Percentiles rank a stretch among this genome's conserved stretches.
These are phyloP conservation scores for Drosophila sturtevanti DNA, from an alignment of 1,140 invertebrate genomes.

Conservation along the genomic window DNA sequence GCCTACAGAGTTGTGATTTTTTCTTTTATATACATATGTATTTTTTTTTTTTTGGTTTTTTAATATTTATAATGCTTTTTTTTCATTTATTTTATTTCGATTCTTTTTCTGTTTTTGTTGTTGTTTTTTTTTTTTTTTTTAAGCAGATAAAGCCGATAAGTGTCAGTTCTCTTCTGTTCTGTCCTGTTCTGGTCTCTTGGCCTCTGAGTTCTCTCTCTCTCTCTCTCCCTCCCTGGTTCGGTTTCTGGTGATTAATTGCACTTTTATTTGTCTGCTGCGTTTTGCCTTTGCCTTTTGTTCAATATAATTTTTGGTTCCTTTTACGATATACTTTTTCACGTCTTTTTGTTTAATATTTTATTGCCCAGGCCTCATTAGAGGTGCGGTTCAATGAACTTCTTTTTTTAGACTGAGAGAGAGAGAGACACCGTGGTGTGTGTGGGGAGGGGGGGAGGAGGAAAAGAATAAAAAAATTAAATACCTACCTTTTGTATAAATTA, in stretches of 20 bases:
- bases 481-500: conserved; percentile 1
- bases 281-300: conserved; percentile 64
- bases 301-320: conserved; percentile 42
- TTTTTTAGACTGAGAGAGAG: neutral
- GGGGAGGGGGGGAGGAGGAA: no score
- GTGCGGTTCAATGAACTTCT: conserved; percentile 64
- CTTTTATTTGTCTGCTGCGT: conserved; percentile 67
- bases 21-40: conserved; percentile 57
- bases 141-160: conserved; percentile 76
- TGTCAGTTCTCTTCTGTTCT: conserved; percentile 47
- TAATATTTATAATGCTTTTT: conserved; percentile 67
- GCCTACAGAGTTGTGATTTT: neutral
- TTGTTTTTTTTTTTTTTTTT: conserved; percentile 28
- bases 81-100: conserved; percentile 57
- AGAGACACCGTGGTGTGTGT: no score
- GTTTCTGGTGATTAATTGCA: conserved; percentile 76
- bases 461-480: neutral
- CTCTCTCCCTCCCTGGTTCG: conserved; percentile 26
- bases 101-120: conserved; percentile 22
- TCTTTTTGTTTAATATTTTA: conserved; percentile 62
- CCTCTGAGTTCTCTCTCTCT: neutral
- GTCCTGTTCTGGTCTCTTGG: conserved; percentile 9
- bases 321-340: conserved; percentile 29
- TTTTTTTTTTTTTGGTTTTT: conserved; percentile 52
- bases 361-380: conserved; percentile 71